Conservation (phyloP, 2,888 invertebrate genomes). For the Drosophila ustulata region DNA sequence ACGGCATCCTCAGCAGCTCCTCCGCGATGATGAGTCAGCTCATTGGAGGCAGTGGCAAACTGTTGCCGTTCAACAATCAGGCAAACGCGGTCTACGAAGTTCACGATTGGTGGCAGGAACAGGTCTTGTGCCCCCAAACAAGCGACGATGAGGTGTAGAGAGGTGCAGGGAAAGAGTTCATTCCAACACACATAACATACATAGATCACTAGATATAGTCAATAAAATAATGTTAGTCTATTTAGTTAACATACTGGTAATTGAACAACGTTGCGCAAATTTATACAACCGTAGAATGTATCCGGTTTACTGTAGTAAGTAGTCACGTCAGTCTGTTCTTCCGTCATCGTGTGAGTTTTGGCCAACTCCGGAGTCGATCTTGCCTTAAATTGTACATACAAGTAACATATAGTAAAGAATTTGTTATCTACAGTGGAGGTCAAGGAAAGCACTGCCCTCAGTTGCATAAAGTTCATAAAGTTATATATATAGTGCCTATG, state of each 20-base stretch:
- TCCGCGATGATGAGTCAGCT: slow-evolving; percentile 77
- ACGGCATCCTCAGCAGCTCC: slow-evolving; percentile 76
- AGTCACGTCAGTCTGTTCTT: not conserved
- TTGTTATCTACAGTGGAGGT: not conserved
- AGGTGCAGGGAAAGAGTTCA: not conserved
- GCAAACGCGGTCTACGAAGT: slow-evolving; percentile 89
- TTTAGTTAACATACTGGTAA: not conserved
- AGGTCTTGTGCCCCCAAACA: slow-evolving; percentile 88
- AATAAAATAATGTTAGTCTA: not conserved
- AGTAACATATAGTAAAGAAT: not conserved
- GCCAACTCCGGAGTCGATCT: not conserved
- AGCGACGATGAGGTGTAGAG: slow-evolving; percentile 87
- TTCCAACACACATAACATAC: no score
- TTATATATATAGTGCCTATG: no score
- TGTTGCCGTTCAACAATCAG: slow-evolving; percentile 83
- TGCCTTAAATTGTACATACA: not conserved
- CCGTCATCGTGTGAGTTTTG: not conserved
- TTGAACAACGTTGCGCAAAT: not conserved
- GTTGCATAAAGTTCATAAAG: no score
- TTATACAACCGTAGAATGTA: not conserved
- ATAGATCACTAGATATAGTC: not conserved
- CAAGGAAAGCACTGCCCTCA: no score
- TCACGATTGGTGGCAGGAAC: slow-evolving; percentile 94
- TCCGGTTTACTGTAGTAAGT: not conserved
- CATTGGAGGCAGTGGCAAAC: slow-evolving; percentile 74